These are phyloP conservation scores for Anniella stebbinsi DNA, from an alignment of 2,797 vertebrate species.

Conservation along the genomic window DNA sequence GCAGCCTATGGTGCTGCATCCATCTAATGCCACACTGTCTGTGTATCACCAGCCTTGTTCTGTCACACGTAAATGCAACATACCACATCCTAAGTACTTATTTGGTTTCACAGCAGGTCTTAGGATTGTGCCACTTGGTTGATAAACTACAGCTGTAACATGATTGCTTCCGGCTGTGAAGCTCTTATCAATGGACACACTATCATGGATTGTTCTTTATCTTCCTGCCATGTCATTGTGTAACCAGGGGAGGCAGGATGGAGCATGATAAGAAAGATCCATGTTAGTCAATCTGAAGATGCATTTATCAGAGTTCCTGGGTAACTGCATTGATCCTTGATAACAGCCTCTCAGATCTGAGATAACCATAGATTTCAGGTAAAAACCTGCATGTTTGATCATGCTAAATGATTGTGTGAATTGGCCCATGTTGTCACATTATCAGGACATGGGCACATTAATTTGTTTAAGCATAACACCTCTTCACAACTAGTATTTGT, in stretches of 20 bases:
- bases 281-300: not conserved
- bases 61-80: not conserved
- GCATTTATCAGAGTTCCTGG: not conserved
- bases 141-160: not conserved
- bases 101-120: not conserved
- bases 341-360: not conserved
- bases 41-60: not conserved
- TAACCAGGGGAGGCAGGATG: not conserved
- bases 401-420: not conserved
- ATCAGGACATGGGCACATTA: not conserved
- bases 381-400: not conserved
- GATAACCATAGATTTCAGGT: not conserved
- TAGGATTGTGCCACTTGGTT: not conserved
- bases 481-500: not conserved
- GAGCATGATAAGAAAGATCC: constrained; percentile 1
- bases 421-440: not conserved
- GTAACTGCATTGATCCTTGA: not conserved
- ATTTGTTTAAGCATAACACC: not conserved
- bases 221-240: not conserved
- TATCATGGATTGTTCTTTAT: not conserved
- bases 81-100: not conserved
- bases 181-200: not conserved
- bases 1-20: not conserved
- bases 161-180: not conserved
- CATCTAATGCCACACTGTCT: not conserved